A percentile compares a stretch with the other conserved stretches of the same genome.
Evolutionary conservation across 2,888 invertebrate genomes (phyloP).

Genomic region (Bibio marci): DNA sequence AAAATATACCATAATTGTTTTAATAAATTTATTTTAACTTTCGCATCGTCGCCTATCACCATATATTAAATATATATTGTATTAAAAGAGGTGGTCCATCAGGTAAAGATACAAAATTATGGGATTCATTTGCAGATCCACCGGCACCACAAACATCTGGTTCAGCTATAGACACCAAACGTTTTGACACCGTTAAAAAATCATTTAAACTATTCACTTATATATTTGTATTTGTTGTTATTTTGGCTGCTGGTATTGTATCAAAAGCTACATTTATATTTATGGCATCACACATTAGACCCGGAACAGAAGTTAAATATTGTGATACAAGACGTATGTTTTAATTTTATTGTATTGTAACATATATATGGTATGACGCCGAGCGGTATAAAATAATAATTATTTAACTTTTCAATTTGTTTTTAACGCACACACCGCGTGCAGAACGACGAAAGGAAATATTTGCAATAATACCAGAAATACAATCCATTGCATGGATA

Average conservation of each 20-base stretch:
- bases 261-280: slow-evolving; percentile 59
- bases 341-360: slow-evolving; percentile 7
- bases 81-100: not conserved
- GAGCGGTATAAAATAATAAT: slow-evolving; percentile 4
- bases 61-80: not conserved
- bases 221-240: slow-evolving; percentile 43
- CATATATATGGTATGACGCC: slow-evolving; percentile 2
- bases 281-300: slow-evolving; percentile 51
- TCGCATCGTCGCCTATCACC: too few species aligned
- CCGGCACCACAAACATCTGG: slow-evolving; percentile 49
- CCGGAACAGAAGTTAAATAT: slow-evolving; percentile 34
- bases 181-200: slow-evolving; percentile 43
- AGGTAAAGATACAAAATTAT: slow-evolving; percentile 39
- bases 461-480: slow-evolving; percentile 38
- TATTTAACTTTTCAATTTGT: not conserved
- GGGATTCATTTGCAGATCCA: slow-evolving; percentile 65
- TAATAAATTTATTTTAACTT: not conserved
- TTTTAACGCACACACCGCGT: slow-evolving; percentile 15
- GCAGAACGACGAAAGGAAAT: slow-evolving; percentile 44
- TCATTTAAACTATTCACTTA: slow-evolving; percentile 51
- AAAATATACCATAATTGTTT: too few species aligned
- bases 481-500: slow-evolving; percentile 56
- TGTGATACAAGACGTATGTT: slow-evolving; percentile 35
- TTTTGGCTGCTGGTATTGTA: slow-evolving; percentile 47
- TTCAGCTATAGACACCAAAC: slow-evolving; percentile 44